Evolutionary conservation across 1,140 invertebrate species (phyloP).

Genomic region (Anoplophora glabripennis): DNA sequence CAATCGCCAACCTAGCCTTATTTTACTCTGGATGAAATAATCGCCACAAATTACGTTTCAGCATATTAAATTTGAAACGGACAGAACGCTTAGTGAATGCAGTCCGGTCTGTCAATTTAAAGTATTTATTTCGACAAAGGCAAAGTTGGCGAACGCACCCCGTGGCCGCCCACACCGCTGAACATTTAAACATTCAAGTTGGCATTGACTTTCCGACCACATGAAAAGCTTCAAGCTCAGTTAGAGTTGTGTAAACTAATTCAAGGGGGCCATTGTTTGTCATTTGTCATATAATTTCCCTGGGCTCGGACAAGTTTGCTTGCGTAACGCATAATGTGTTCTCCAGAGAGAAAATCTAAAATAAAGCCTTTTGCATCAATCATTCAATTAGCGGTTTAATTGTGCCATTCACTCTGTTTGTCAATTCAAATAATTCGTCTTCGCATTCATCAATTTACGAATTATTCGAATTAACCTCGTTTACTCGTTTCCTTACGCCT

Average conservation of each 20-base stretch:
- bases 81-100: too few relatives aligned
- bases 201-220: constrained; percentile 13
- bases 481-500: constrained; percentile 16
- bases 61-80: too few relatives aligned
- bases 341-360: constrained; percentile 14
- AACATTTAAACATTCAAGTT: constrained; percentile 1
- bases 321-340: constrained; percentile 8
- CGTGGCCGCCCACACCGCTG: too few relatives aligned
- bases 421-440: constrained; percentile 35
- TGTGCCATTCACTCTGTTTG: constrained; percentile 44
- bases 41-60: too few relatives aligned
- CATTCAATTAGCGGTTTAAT: constrained; percentile 43
- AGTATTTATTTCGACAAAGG: too few relatives aligned
- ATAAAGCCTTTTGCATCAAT: constrained; percentile 36
- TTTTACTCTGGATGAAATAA: too few relatives aligned
- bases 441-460: constrained; percentile 40
- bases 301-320: constrained; percentile 8
- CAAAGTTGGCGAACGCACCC: too few relatives aligned
- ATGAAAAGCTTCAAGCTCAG: constrained; percentile 15
- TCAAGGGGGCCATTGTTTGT: constrained; percentile 29
- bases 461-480: constrained; percentile 22
- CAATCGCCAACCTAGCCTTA: too few relatives aligned
- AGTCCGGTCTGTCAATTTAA: too few relatives aligned
- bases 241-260: constrained; percentile 25
- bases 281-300: constrained; percentile 26